Base-by-base conservation (phyloP, 2,888 invertebrate genomes). In the Trachelus stipa region DNA sequence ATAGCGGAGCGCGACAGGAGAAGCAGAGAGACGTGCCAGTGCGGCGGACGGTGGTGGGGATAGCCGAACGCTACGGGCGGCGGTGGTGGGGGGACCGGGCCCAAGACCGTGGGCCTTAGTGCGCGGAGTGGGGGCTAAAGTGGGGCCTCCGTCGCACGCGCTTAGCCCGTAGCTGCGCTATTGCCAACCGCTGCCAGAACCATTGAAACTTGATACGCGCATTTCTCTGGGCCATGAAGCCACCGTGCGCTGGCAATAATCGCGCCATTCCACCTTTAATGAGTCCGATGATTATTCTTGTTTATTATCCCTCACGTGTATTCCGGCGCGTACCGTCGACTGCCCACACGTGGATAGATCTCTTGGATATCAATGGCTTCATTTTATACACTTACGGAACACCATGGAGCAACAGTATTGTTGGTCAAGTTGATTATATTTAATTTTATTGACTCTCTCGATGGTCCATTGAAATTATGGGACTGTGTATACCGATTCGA, bases 231-330 rank as follows among this genome's bases (percentile, higher is more conserved):
- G 56, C 75, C 77, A 74, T 77, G 77, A 77, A 77, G 77, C 77
- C 77, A 77, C 77, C 75, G 77, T 77, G 40, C 69, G 77, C 77
- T 77, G 74, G 77, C 74, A 77, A 77, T 77, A 77, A 77, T 75
- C 77, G 77, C 77, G 71, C 74, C 75, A 77, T 77, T 71, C 31
- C 74, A 35, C 69, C 31, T 75, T 74, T 77, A 77, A 77, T 77
- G 77, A 77, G 74, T 77, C 74, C 40, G 69, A 40, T 69, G 77
- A 77, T 77, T 77, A 77, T 69, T 23, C 69, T 77, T 77, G 23
- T 77, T 77, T 71, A 77, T 75, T 35, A 31, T 68, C 1, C 71
- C 71, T 31, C 30, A 6, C 31, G 11, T 23, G 15, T 9, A 23
- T 56, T 23, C 71, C 3, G 31, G 31, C 71, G 31, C n/a, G 71